These are phyloP conservation scores for Phrynosoma platyrhinos DNA, from an alignment of 2,113 vertebrate genomes.

Conservation along the genomic window DNA sequence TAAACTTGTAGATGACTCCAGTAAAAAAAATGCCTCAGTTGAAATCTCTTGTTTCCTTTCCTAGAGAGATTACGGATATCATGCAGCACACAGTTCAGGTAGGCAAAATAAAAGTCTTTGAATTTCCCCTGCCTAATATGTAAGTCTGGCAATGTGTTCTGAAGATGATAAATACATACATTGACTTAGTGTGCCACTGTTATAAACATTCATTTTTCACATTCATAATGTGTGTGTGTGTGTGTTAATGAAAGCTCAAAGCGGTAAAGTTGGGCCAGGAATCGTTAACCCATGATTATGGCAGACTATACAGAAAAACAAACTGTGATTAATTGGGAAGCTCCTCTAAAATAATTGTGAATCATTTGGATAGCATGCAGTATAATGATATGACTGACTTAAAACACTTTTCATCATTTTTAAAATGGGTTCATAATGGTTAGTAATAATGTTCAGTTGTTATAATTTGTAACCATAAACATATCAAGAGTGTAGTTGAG, in stretches of 20 bases:
- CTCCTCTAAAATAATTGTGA: background rate
- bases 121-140: background rate
- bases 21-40: background rate
- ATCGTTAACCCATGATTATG: background rate
- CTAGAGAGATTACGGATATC: conserved; percentile 59
- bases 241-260: background rate
- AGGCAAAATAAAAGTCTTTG: conserved; percentile 48
- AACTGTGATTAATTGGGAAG: background rate
- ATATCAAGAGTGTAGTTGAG: background rate
- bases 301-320: background rate
- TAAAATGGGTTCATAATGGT: background rate
- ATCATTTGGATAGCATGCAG: background rate
- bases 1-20: background rate
- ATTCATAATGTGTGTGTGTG: background rate
- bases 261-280: too few relatives aligned
- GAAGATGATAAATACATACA: background rate
- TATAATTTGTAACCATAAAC: background rate
- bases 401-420: background rate
- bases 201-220: background rate
- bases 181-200: background rate
- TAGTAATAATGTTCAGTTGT: background rate
- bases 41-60: conserved; percentile 46
- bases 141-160: background rate
- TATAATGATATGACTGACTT: background rate
- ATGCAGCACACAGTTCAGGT: conserved; percentile 83